Evolutionary conservation across 2,797 vertebrate genomes (phyloP).

Genomic region (Lutjanus campechanus): DNA sequence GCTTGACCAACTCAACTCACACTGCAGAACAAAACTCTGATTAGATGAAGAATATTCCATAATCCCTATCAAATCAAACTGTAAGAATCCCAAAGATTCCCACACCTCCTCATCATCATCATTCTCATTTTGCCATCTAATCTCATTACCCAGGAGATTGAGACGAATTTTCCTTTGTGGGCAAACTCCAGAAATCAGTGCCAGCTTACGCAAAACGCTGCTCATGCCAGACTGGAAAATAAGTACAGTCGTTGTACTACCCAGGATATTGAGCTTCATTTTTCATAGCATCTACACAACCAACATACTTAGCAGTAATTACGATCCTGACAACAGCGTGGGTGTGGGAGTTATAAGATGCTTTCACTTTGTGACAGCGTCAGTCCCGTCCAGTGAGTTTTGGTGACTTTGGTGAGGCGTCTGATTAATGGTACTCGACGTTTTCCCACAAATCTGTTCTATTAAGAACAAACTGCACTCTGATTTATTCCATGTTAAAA

Average conservation of each 20-base stretch:
- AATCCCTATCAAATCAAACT: neutral
- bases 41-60: neutral
- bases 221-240: constrained; percentile 48
- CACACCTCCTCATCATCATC: constrained; percentile 20
- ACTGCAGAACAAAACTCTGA: too few species aligned
- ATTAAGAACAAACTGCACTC: constrained; percentile 33
- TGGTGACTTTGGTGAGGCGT: constrained; percentile 13
- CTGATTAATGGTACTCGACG: constrained; percentile 30
- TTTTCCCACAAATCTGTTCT: constrained; percentile 57
- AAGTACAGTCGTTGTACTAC: constrained; percentile 58
- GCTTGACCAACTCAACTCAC: neutral
- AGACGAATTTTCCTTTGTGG: constrained; percentile 59
- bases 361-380: constrained; percentile 52
- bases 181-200: constrained; percentile 45
- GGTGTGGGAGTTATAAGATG: constrained; percentile 40
- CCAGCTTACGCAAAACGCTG: constrained; percentile 43
- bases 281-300: constrained; percentile 46
- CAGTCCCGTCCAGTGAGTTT: constrained; percentile 36
- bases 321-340: neutral
- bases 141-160: constrained; percentile 55
- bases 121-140: constrained; percentile 59
- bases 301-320: constrained; percentile 33
- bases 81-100: neutral
- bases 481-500: constrained; percentile 25
- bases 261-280: constrained; percentile 18